Conservation (phyloP, 2,113 vertebrate species). For the Pseudolaguvia tuberculata region DNA sequence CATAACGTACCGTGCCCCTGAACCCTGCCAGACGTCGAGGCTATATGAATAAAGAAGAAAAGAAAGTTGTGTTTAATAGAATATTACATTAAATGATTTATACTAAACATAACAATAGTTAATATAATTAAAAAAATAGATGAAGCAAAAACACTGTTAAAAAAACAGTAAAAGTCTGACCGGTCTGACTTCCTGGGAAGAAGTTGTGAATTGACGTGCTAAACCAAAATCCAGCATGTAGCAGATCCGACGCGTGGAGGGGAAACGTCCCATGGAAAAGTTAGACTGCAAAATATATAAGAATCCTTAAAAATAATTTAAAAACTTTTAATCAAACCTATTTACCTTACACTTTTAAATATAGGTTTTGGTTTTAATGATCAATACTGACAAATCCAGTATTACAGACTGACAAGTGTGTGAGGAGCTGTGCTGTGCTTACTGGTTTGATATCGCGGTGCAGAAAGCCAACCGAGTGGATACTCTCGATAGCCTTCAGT, state of each 20-base stretch:
- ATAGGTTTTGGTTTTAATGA: too few species aligned
- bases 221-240: conserved; percentile 99
- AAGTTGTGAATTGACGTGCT: conserved; percentile 97
- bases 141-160: neutral
- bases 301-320: neutral
- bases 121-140: too few species aligned
- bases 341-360: too few species aligned
- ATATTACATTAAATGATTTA: neutral
- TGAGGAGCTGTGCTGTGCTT: conserved; percentile 47
- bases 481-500: conserved; percentile 95
- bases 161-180: conserved; percentile 71
- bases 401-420: neutral
- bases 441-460: conserved; percentile 98
- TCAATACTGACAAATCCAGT: neutral
- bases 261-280: conserved; percentile 97
- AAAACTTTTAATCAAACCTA: neutral
- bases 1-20: conserved; percentile 94
- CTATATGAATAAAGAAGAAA: conserved; percentile 59
- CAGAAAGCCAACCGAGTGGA: conserved; percentile 96
- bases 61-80: neutral
- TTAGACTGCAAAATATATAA: conserved; percentile 77
- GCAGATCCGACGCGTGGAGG: conserved; percentile 94
- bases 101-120: conserved; percentile 5
- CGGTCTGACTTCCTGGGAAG: conserved; percentile 94
- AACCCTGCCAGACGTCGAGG: conserved; percentile 94